These are phyloP conservation scores for Phymatocera aterrima DNA, from an alignment of 2,888 invertebrate species.

Conservation along the genomic window DNA sequence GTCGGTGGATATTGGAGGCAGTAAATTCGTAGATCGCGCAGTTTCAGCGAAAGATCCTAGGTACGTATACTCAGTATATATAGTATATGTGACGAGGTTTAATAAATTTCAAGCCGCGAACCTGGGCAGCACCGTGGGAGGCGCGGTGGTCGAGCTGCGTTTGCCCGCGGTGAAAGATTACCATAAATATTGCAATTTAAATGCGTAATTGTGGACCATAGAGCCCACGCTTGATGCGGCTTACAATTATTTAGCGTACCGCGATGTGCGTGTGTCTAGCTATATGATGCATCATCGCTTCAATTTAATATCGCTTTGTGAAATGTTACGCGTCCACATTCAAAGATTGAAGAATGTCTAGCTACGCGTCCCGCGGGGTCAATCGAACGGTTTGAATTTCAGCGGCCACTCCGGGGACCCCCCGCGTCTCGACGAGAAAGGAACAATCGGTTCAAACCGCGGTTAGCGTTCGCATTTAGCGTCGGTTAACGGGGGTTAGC, in stretches of 20 bases:
- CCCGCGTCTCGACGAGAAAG: too few relatives aligned
- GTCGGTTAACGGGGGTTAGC: neutral
- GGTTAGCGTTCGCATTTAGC: neutral
- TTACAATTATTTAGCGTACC: neutral
- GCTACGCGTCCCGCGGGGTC: too few relatives aligned
- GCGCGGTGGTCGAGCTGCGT: neutral
- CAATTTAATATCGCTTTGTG: constrained; percentile 17
- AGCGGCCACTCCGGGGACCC: too few relatives aligned
- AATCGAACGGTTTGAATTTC: too few relatives aligned
- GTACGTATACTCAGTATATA: too few relatives aligned
- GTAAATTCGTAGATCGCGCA: neutral
- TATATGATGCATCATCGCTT: neutral
- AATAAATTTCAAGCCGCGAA: neutral
- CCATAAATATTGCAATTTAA: constrained; percentile 31
- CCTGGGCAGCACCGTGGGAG: too few relatives aligned
- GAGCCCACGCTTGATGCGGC: neutral
- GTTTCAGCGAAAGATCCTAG: neutral
- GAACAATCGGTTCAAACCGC: neutral
- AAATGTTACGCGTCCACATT: neutral
- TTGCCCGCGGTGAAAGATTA: neutral
- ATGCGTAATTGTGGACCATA: constrained; percentile 4
- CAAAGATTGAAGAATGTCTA: too few relatives aligned
- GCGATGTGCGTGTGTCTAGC: neutral
- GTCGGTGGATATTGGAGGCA: constrained; percentile 18
- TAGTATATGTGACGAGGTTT: neutral